phyloP scores from a whole-genome alignment of 2,888 invertebrate species.

The Ophion slaviceki region DNA sequence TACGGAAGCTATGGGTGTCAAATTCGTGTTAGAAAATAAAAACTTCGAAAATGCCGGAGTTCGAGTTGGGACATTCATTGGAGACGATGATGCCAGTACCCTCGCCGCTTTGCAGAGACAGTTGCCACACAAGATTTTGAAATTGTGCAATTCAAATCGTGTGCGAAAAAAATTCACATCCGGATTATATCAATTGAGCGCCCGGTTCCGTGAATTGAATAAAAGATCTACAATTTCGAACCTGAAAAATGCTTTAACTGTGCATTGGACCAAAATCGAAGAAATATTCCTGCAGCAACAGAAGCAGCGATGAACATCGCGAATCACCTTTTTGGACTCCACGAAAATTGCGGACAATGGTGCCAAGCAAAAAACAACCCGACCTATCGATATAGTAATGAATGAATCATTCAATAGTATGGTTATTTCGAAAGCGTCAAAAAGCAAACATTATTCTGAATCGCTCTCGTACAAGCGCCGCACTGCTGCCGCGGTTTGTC shows the following conservation, averaged over 20 bases:
- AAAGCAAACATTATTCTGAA: too few relatives aligned
- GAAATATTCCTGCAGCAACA: slow-evolving; percentile 15
- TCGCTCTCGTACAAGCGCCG: too few relatives aligned
- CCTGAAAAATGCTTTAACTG: slow-evolving; percentile 26
- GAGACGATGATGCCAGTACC: slow-evolving; percentile 69
- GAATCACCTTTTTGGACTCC: slow-evolving; percentile 30
- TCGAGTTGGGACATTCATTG: slow-evolving; percentile 63
- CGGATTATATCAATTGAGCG: neutral
- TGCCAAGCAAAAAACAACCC: slow-evolving; percentile 21
- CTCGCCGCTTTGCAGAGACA: slow-evolving; percentile 63
- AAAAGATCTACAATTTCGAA: slow-evolving; percentile 47
- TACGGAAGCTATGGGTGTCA: slow-evolving; percentile 59
- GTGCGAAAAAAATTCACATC: neutral
- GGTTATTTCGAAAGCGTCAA: too few relatives aligned
- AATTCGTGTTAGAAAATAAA: slow-evolving; percentile 64
- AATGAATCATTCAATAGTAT: too few relatives aligned
- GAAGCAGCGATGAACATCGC: slow-evolving; percentile 31
- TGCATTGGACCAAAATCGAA: slow-evolving; percentile 51
- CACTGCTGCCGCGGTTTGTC: too few relatives aligned
- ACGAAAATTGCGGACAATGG: slow-evolving; percentile 27
- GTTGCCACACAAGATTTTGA: slow-evolving; percentile 50
- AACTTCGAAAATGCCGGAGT: slow-evolving; percentile 57
- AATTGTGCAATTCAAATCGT: slow-evolving; percentile 58
- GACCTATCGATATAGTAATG: too few relatives aligned
- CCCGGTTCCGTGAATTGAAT: neutral